Percentiles rank a stretch among this genome's conserved stretches.
Conservation (phyloP, 2,113 vertebrate species). For the Ploceus nigricollis region DNA sequence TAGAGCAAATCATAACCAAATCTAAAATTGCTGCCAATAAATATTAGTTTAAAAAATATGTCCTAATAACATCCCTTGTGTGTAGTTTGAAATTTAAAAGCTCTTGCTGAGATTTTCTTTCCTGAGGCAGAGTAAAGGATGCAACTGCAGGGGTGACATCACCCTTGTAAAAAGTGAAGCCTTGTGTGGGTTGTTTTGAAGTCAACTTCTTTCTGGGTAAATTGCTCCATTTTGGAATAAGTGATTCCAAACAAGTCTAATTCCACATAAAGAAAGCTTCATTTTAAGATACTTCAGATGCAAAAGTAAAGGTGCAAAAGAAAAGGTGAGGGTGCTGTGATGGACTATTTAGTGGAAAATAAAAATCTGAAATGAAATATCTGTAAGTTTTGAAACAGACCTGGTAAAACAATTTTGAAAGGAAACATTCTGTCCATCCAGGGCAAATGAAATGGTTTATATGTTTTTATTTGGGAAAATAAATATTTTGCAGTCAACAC, state of each 20-base stretch:
- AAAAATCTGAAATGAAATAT: not conserved
- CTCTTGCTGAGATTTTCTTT: not conserved
- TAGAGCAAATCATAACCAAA: not conserved
- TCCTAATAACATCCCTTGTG: not conserved
- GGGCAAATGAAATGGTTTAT: not conserved
- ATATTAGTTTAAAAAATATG: not conserved
- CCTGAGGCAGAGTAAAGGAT: not conserved
- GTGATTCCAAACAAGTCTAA: not conserved
- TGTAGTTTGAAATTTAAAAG: not conserved
- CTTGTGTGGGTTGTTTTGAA: not conserved
- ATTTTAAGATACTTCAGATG: not conserved
- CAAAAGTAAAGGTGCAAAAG: not conserved
- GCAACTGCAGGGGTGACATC: not conserved
- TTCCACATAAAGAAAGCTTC: not conserved
- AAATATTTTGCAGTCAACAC: not conserved
- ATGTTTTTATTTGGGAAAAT: not conserved
- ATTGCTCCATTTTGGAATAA: not conserved
- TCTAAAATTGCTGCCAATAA: not conserved
- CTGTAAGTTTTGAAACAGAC: not conserved
- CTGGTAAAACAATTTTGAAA: not conserved
- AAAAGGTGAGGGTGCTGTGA: not conserved
- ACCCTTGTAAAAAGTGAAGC: not conserved
- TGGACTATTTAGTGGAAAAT: not conserved
- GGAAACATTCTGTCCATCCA: not conserved
- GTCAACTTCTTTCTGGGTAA: not conserved